These are phyloP conservation scores for Macrosiphum euphorbiae DNA, from an alignment of 2,888 invertebrate species.

Conservation along the genomic window DNA sequence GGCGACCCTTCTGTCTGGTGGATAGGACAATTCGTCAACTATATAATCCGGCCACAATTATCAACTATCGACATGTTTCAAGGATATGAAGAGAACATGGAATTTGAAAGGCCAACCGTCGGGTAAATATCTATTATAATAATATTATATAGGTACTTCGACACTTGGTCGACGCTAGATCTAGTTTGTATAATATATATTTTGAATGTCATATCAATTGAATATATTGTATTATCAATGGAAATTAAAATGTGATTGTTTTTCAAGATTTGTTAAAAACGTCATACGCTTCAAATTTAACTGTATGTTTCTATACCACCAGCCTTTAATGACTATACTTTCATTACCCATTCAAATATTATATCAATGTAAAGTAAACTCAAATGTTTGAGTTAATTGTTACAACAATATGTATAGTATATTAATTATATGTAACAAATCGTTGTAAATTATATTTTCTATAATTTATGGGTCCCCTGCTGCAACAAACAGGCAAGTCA, in stretches of 20 bases:
- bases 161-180: background rate
- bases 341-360: too few relatives aligned
- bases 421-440: too few relatives aligned
- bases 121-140: background rate
- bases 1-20: conserved; percentile 98
- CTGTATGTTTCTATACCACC: too few relatives aligned
- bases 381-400: too few relatives aligned
- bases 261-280: background rate
- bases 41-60: conserved; percentile 85
- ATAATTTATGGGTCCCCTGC: too few relatives aligned
- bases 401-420: too few relatives aligned
- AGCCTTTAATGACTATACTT: too few relatives aligned
- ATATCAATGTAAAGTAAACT: too few relatives aligned
- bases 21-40: conserved; percentile 96
- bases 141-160: background rate
- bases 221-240: background rate
- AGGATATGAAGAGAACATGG: conserved; percentile 82
- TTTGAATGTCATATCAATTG: background rate
- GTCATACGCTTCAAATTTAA: background rate
- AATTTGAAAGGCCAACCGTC: conserved; percentile 81
- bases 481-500: too few relatives aligned
- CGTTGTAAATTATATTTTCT: too few relatives aligned
- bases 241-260: background rate
- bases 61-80: conserved; percentile 81
- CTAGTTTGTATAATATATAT: background rate